Base-by-base conservation (phyloP, 2,113 vertebrate genomes). In the Alligator mississippiensis region DNA sequence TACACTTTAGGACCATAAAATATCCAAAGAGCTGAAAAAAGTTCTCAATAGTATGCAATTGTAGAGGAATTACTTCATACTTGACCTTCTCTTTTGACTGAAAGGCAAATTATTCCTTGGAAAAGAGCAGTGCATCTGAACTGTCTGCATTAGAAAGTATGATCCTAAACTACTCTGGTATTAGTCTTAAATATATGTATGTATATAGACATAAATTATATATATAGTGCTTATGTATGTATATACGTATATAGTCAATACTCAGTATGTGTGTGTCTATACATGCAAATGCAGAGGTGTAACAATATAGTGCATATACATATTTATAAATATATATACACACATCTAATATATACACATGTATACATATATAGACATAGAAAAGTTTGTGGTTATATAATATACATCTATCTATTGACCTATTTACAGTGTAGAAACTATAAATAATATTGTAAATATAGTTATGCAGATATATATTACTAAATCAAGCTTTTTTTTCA, bases 21-120 rank as follows among this genome's bases (percentile, higher is more conserved):
- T 18, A 83, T 5, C 34, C 60, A 14, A 86, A 92, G 74, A 91
- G 79, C 38, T 91, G 85, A 88, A 86, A 90, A 80, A 59, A 3
- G 38, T 57, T 77, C 82, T 92, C 60, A 15, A 90, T 93, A 82
- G 38, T 47, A 84, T 66, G 62, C 68, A 85, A 62, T 62, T 90
- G 28, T 90, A 82, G 77, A 27, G 25, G 24, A 22, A 94, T 93
- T 93, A 89, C 89, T 92, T 97, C 85, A 94, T 87, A 80, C 7
- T 75, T 27, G 21, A 93, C 82, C 64, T 94, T 85, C 79, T 94
- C 58, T 91, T 80, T 64, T 89, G n/a, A 89, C 74, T 72, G 64
- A 92, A 57, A 75, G 55, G 60, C 3, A 79, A 81, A 86, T 77
- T 80, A 75, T 61, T 11, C 59, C 24, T 83, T 63, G 76, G 55